phyloP scores from a whole-genome alignment of 2,888 invertebrate species.

The Alcis repandata region DNA sequence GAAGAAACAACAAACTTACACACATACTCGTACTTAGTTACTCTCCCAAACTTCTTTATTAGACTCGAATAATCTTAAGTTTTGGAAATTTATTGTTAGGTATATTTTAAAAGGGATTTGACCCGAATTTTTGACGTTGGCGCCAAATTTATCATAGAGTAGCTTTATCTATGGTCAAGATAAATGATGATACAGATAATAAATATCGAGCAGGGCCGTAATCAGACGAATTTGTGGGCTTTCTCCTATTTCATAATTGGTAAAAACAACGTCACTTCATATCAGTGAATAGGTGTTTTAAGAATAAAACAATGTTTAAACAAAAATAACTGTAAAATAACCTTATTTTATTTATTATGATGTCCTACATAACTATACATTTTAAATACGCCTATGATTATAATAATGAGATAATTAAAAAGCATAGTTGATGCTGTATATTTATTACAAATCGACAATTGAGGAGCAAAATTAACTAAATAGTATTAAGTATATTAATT shows the following conservation, averaged over 20 bases:
- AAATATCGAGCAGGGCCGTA: background rate
- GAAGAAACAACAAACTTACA: no score
- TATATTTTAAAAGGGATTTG: no score
- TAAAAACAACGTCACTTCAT: no score
- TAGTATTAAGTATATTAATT: slow-evolving; percentile 3
- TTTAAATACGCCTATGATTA: slow-evolving; percentile 4
- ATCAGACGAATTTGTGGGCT: background rate
- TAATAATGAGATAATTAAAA: slow-evolving; percentile 35
- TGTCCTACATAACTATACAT: slow-evolving; percentile 1
- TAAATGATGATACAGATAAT: background rate
- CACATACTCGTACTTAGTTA: no score
- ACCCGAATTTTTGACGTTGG: no score
- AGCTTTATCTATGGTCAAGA: no score
- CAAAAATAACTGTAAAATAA: background rate
- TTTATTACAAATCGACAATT: slow-evolving; percentile 46
- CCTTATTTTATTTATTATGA: background rate
- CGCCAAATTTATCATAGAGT: no score
- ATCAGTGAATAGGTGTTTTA: background rate
- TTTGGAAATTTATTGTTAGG: no score
- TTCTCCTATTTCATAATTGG: no score
- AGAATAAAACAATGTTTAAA: slow-evolving; percentile 2
- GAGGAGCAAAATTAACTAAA: slow-evolving; percentile 45
- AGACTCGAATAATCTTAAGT: no score
- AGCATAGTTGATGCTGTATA: slow-evolving; percentile 30
- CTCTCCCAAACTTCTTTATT: no score